Evolutionary conservation across 2,888 invertebrate genomes (phyloP), one percentile per base, ranked within the genome.

Genomic region (Alloplasta piceator): DNA sequence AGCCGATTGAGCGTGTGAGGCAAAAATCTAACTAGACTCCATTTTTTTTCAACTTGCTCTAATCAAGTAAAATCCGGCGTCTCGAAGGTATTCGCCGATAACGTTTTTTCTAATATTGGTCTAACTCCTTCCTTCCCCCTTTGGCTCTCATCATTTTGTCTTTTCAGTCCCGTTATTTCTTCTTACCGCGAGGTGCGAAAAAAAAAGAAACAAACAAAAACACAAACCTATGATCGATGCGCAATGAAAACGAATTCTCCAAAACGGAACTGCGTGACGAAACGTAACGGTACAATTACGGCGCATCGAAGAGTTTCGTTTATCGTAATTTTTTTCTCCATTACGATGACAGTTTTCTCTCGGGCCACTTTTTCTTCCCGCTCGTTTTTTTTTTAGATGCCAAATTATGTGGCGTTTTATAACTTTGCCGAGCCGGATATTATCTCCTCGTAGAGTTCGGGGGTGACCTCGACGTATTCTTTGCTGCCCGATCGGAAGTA

Each of bases 401-500:
- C 56, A 58, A 41, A 52, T 38, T 74, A 55, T 26, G 26, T 26
- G 41, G 52, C 67, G 48, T 66, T 64, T 90, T 90, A 92, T 78
- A 92, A 85, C 83, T 92, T 91, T 70, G 90, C 89, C 78, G 90
- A 86, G 12, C 94, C 93, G 43, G 89, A 91, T 77, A 92, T 90
- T 56, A 95, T 94, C 76, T 94, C 92, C 41, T 92, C 89, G 86
- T 94, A 94, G 1, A 94, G 86, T 67, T 93, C 90, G 16, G 92
- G 90, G 6, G 93, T 94, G 4, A 95, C 88, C 88, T 96, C 96
- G 87, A 97, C 93, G 91, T 97, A 98, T 52, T 91, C 91, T 75
- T 91, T 89, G 77, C 86, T 91, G 4, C 89, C 90, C 5, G 90
- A 87, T 43, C 91, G 87, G 86, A 94, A 94, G 88, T 92, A 95